Conservation (phyloP, 2,888 invertebrate genomes). For the Aphodius granarius region DNA sequence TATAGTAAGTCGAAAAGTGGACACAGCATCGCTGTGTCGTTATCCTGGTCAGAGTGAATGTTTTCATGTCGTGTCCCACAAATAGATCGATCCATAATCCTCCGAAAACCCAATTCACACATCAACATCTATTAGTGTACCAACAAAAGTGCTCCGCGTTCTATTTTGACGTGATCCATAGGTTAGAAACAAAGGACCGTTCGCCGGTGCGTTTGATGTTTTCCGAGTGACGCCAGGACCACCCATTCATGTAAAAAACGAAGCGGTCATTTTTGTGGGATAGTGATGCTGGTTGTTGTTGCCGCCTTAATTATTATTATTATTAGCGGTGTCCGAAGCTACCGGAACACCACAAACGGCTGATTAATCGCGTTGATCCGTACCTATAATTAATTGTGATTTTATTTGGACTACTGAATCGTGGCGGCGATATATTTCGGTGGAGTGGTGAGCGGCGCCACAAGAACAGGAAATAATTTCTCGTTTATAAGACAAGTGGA, state of each 20-base stretch:
- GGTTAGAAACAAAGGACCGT: not conserved
- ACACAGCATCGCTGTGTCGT: too few relatives aligned
- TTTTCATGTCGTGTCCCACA: not conserved
- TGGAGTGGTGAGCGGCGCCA: not conserved
- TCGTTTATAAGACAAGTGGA: not conserved
- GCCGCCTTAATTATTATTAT: not conserved
- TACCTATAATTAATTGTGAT: conserved; percentile 8
- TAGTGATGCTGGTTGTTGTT: not conserved
- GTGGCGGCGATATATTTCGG: not conserved
- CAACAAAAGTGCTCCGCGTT: not conserved
- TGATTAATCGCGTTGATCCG: conserved; percentile 6
- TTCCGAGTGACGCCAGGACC: conserved; percentile 4
- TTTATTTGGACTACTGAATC: conserved; percentile 4
- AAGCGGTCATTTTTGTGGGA: conserved; percentile 8
- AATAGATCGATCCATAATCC: not conserved
- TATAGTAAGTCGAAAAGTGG: too few relatives aligned
- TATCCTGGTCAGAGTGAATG: too few relatives aligned
- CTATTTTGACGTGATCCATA: conserved; percentile 12
- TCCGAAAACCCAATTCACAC: not conserved
- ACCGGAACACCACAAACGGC: conserved; percentile 3
- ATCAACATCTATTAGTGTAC: not conserved
- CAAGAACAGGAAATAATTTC: not conserved
- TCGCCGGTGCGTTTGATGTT: conserved; percentile 5
- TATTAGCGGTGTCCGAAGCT: not conserved
- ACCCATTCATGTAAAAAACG: conserved; percentile 10